These are phyloP conservation scores for Spodoptera exigua DNA, from an alignment of 2,888 invertebrate species.

Conservation along the genomic window DNA sequence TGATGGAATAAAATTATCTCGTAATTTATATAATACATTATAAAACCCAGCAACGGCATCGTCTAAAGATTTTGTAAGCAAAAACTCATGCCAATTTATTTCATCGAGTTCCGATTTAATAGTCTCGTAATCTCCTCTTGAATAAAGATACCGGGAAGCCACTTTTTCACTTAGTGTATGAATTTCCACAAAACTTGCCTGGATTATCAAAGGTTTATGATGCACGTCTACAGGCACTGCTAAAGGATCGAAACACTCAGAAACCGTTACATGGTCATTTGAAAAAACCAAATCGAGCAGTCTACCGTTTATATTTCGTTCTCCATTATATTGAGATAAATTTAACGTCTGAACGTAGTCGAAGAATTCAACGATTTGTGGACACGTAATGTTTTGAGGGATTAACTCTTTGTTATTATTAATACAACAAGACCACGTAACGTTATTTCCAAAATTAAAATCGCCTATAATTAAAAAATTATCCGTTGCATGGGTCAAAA, in stretches of 20 bases:
- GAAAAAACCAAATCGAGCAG: neutral
- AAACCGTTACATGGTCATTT: neutral
- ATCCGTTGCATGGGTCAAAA: constrained; percentile 4
- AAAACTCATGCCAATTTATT: constrained; percentile 7
- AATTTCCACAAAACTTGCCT: neutral
- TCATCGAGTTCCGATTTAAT: constrained; percentile 6
- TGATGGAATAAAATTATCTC: no score
- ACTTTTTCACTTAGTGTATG: constrained; percentile 3
- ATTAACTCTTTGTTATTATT: neutral
- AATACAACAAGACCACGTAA: constrained; percentile 8
- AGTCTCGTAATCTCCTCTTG: constrained; percentile 4
- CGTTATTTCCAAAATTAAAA: constrained; percentile 8
- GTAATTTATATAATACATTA: constrained; percentile 15
- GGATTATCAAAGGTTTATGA: neutral
- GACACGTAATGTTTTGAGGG: neutral
- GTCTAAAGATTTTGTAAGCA: constrained; percentile 1
- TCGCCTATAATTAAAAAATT: constrained; percentile 13
- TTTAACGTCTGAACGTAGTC: neutral
- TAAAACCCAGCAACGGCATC: constrained; percentile 9
- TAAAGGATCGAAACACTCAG: neutral
- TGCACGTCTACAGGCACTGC: neutral
- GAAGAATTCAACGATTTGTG: neutral
- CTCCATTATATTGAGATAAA: constrained; percentile 1
- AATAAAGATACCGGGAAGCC: neutral
- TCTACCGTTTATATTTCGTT: neutral